Percentiles rank a stretch among this genome's conserved stretches.
Conservation (phyloP, 2,888 invertebrate species). For the Pristionchus entomophagus region DNA sequence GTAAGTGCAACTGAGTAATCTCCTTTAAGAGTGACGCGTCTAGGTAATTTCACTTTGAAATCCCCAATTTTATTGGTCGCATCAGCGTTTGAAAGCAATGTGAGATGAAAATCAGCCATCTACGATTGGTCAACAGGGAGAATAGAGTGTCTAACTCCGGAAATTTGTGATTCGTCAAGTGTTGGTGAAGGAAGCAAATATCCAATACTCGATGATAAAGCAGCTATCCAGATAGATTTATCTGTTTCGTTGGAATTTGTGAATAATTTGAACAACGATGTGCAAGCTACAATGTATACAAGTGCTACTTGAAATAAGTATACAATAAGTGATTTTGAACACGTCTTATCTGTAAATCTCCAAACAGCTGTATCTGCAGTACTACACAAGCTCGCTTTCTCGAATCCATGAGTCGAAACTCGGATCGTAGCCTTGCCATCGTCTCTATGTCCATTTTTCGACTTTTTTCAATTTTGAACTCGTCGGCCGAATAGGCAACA, state of each 20-base stretch:
- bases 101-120: slow-evolving; percentile 5
- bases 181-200: slow-evolving; percentile 22
- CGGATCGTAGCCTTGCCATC: neutral
- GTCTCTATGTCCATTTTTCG: too few species aligned
- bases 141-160: neutral
- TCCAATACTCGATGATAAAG: slow-evolving; percentile 18
- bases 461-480: slow-evolving; percentile 26
- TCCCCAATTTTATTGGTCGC: neutral
- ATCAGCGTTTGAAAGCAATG: neutral
- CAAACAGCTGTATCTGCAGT: neutral
- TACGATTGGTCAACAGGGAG: neutral
- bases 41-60: slow-evolving; percentile 1
- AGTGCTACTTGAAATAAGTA: slow-evolving; percentile 7
- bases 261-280: neutral
- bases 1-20: slow-evolving; percentile 16
- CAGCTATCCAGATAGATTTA: slow-evolving; percentile 24
- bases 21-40: neutral
- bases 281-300: neutral
- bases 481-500: neutral
- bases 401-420: slow-evolving; percentile 5
- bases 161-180: neutral
- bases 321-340: slow-evolving; percentile 17
- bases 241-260: neutral
- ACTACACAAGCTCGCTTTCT: slow-evolving; percentile 27
- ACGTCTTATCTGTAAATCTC: neutral